Conservation (phyloP, 1,140 invertebrate genomes). For the Mylabris phalerata region DNA sequence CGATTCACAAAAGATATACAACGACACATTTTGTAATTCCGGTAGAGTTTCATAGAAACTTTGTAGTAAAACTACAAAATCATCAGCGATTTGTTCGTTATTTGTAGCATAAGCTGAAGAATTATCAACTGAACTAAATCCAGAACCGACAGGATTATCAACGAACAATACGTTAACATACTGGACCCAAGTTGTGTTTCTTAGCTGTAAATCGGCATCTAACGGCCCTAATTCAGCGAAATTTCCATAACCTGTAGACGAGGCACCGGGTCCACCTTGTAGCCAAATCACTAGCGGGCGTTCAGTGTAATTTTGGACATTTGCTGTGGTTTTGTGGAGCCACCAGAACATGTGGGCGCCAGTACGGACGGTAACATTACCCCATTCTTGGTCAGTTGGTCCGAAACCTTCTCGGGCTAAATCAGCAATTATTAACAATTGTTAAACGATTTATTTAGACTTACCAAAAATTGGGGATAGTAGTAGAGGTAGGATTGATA, state of each 20-base stretch:
- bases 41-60: constrained; percentile 54
- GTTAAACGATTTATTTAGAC: too few relatives aligned
- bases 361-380: constrained; percentile 57
- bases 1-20: constrained; percentile 79
- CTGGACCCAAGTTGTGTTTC: constrained; percentile 68
- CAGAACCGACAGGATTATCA: constrained; percentile 81
- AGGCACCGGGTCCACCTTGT: constrained; percentile 59
- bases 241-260: constrained; percentile 71
- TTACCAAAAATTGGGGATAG: too few relatives aligned
- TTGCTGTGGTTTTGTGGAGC: constrained; percentile 65
- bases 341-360: constrained; percentile 78
- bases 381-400: constrained; percentile 61
- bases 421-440: too few relatives aligned
- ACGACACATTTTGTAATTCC: constrained; percentile 58
- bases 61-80: constrained; percentile 64
- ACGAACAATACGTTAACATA: constrained; percentile 74
- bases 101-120: constrained; percentile 48
- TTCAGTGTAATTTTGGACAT: constrained; percentile 44
- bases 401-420: constrained; percentile 44
- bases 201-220: constrained; percentile 54
- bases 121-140: constrained; percentile 71
- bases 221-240: constrained; percentile 71
- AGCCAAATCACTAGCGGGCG: constrained; percentile 68
- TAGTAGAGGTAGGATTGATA: too few relatives aligned
- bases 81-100: constrained; percentile 65